Conservation (phyloP, 2,888 invertebrate species). For the Epistrophe eligans region DNA sequence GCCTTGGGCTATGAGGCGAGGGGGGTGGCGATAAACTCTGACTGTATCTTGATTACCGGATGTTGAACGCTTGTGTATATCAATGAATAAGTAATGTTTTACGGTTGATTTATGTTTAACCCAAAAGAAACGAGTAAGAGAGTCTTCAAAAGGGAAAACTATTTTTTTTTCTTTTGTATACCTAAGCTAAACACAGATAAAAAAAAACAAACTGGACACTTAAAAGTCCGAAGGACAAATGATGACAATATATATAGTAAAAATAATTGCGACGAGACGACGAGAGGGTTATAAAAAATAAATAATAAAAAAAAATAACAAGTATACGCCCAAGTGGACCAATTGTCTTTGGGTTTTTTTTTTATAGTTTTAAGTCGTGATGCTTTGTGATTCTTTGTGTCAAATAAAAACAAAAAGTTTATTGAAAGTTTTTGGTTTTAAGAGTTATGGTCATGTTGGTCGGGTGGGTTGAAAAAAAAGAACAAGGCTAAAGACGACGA, state of each 20-base stretch:
- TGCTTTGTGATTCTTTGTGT: neutral
- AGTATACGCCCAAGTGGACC: constrained; percentile 55
- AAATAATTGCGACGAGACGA: constrained; percentile 67
- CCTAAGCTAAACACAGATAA: neutral
- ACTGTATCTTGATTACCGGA: constrained; percentile 49
- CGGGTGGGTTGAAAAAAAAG: neutral
- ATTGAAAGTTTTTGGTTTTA: neutral
- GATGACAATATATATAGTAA: neutral
- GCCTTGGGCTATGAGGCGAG: neutral
- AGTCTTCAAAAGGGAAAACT: constrained; percentile 20
- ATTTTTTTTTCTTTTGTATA: neutral
- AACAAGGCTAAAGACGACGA: neutral
- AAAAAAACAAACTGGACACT: neutral
- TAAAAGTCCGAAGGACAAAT: neutral
- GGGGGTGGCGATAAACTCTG: neutral
- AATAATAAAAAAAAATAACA: constrained; percentile 15
- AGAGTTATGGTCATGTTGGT: constrained; percentile 10
- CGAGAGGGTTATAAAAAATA: constrained; percentile 26
- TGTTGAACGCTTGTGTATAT: constrained; percentile 36
- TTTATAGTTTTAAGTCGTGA: constrained; percentile 9
- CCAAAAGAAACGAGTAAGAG: constrained; percentile 20
- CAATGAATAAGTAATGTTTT: constrained; percentile 53
- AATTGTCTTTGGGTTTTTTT: constrained; percentile 20
- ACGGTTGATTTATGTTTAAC: constrained; percentile 56
- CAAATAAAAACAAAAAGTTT: constrained; percentile 11